phyloP scores from a whole-genome alignment of 2,888 invertebrate genomes.

The Coleophora flavipennella region DNA sequence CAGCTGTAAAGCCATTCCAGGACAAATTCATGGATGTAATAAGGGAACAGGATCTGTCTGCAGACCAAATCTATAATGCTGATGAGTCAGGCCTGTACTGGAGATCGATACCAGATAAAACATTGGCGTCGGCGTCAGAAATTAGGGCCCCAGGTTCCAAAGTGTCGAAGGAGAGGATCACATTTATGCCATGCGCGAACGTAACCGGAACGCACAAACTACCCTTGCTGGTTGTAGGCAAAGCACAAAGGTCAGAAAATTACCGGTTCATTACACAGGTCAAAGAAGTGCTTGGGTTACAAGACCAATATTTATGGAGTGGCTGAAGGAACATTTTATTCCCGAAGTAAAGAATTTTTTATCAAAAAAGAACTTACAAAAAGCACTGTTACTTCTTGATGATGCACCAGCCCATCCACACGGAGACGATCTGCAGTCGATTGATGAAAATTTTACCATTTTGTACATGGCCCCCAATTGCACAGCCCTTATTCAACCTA shows the following conservation, averaged over 20 bases:
- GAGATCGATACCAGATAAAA: slow-evolving; percentile 20
- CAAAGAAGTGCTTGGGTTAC: slow-evolving; percentile 22
- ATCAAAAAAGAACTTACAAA: slow-evolving; percentile 11
- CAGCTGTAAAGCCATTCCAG: slow-evolving; percentile 11
- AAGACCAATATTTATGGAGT: slow-evolving; percentile 24
- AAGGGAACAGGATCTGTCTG: neutral
- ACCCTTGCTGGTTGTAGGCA: slow-evolving; percentile 8
- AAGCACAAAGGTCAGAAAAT: slow-evolving; percentile 20
- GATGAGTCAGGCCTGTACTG: slow-evolving; percentile 23
- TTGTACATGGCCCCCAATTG: slow-evolving; percentile 26
- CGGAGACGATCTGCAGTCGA: slow-evolving; percentile 21
- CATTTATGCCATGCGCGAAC: slow-evolving; percentile 7
- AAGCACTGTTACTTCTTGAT: slow-evolving; percentile 24
- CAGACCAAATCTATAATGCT: slow-evolving; percentile 8
- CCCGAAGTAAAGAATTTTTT: slow-evolving; percentile 11
- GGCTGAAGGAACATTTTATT: slow-evolving; percentile 20
- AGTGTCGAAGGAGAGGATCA: slow-evolving; percentile 7
- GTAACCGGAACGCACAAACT: slow-evolving; percentile 7
- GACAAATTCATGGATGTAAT: slow-evolving; percentile 2
- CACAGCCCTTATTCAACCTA: slow-evolving; percentile 26
- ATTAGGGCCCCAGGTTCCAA: slow-evolving; percentile 5
- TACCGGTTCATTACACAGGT: slow-evolving; percentile 21
- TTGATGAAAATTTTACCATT: slow-evolving; percentile 22
- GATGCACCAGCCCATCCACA: slow-evolving; percentile 21
- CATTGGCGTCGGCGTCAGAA: slow-evolving; percentile 13